Base-by-base conservation (phyloP, 2,113 vertebrate species). In the Sapayoa aenigma region DNA sequence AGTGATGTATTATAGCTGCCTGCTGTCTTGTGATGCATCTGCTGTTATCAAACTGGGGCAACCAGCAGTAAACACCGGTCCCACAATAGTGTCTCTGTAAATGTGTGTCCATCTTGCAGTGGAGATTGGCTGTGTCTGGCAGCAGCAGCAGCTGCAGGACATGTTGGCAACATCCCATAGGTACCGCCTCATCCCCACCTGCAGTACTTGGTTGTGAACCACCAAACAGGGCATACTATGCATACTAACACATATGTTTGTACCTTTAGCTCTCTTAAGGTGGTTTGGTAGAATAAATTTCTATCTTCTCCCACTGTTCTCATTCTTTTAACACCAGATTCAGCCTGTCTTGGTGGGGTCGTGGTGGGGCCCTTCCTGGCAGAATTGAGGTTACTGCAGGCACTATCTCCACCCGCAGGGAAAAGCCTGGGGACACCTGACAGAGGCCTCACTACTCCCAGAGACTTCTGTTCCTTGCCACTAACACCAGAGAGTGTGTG, bases 91-190 rank as follows among this genome's bases (percentile, higher is more conserved):
- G 25, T 28, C 28, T 39, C 52, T 71, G 33, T 33, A 35, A 77
- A 47, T 0, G 1, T 9, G 10, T 42, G n/a, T 47, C 65, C 3
- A 0, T 37, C 67, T 56, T 1, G 1, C 28, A 68, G 53, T 8
- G 33, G 27, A 49, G 12, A 16, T 20, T 74, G 59, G 11, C 27
- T 20, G 31, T 49, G 31, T 55, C 46, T 67, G 66, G 46, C 52
- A 28, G 72, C 33, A 55, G 53, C 55, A 78, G 59, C 47, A 73
- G 31, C 73, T 73, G 50, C 56, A 83, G 41, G 53, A 79, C 35
- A 30, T 1, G 3, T 5, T 49, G 46, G 62, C 80, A 80, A 35
- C 0, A 1, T 37, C 39, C 49, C 2, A 0, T 19, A 33, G 50
- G 44, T 39, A 46, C 68, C 62, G 59, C n/a, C 39, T 53, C 16